Conservation (phyloP, 1,140 invertebrate species). For the Drosophila nigrodunni region DNA sequence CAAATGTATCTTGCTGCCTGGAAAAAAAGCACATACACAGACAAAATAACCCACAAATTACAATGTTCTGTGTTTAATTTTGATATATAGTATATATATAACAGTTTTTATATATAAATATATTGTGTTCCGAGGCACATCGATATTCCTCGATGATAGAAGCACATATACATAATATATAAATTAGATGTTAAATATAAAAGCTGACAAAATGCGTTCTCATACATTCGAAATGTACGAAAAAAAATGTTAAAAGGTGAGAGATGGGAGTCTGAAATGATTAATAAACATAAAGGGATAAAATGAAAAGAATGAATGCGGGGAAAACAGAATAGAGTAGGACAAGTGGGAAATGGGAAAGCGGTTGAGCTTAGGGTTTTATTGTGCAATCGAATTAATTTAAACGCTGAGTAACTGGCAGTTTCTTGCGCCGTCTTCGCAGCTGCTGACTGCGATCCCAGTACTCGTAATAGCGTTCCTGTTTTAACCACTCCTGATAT, state of each 20-base stretch:
- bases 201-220: constrained; percentile 67
- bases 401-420: constrained; percentile 85
- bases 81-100: constrained; percentile 28
- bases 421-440: constrained; percentile 85
- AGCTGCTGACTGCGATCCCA: constrained; percentile 87
- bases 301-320: constrained; percentile 26
- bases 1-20: constrained; percentile 61
- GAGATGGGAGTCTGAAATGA: constrained; percentile 11
- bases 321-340: constrained; percentile 5
- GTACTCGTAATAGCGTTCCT: constrained; percentile 92
- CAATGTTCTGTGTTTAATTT: constrained; percentile 55
- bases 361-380: constrained; percentile 12
- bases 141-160: constrained; percentile 13
- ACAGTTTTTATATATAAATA: constrained; percentile 28
- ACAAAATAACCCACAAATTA: constrained; percentile 52
- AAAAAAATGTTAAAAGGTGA: constrained; percentile 27
- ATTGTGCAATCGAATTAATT: constrained; percentile 63
- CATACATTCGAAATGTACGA: constrained; percentile 74
- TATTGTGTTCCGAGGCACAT: constrained; percentile 22
- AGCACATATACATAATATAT: constrained; percentile 41
- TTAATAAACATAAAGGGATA: constrained; percentile 24
- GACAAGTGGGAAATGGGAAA: not conserved
- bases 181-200: constrained; percentile 55
- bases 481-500: constrained; percentile 95
- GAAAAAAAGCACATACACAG: constrained; percentile 46